Evolutionary conservation across 2,113 vertebrate genomes (phyloP).

Genomic region (Pungitius pungitius): DNA sequence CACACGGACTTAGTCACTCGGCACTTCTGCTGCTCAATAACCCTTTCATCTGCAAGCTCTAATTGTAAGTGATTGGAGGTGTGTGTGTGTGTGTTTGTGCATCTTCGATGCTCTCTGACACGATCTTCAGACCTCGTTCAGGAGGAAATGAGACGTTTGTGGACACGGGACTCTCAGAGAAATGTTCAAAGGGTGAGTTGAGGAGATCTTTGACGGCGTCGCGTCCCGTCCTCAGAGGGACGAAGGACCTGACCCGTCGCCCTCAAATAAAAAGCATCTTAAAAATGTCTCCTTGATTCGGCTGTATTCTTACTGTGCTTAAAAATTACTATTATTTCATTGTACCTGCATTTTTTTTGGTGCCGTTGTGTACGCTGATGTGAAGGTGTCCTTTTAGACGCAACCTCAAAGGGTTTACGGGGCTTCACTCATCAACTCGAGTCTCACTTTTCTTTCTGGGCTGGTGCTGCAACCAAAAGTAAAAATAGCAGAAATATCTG

Average conservation of each 20-base stretch:
- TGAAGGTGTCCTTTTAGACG: conserved; percentile 59
- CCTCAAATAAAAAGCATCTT: conserved; percentile 68
- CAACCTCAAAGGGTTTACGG: conserved; percentile 54
- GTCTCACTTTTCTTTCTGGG: conserved; percentile 67
- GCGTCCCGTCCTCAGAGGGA: conserved; percentile 18
- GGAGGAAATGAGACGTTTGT: conserved; percentile 5
- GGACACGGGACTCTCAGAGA: background rate
- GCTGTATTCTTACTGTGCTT: conserved; percentile 28
- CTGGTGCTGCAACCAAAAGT: conserved; percentile 49
- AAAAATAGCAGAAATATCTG: conserved; percentile 71
- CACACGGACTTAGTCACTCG: conserved; percentile 3
- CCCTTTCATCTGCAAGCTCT: background rate
- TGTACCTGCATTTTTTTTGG: conserved; percentile 44
- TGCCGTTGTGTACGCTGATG: conserved; percentile 35
- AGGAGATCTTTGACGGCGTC: background rate
- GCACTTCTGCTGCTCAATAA: conserved; percentile 25
- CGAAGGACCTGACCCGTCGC: conserved; percentile 39
- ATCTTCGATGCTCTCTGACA: conserved; percentile 12
- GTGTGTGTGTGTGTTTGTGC: background rate
- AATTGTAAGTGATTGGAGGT: conserved; percentile 8
- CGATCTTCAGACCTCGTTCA: conserved; percentile 9
- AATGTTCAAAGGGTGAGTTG: background rate
- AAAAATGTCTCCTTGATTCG: conserved; percentile 40
- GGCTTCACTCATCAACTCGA: conserved; percentile 56
- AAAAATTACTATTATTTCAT: conserved; percentile 42